These are phyloP conservation scores for Machimus rusticus DNA, from an alignment of 2,888 invertebrate species.

Conservation along the genomic window DNA sequence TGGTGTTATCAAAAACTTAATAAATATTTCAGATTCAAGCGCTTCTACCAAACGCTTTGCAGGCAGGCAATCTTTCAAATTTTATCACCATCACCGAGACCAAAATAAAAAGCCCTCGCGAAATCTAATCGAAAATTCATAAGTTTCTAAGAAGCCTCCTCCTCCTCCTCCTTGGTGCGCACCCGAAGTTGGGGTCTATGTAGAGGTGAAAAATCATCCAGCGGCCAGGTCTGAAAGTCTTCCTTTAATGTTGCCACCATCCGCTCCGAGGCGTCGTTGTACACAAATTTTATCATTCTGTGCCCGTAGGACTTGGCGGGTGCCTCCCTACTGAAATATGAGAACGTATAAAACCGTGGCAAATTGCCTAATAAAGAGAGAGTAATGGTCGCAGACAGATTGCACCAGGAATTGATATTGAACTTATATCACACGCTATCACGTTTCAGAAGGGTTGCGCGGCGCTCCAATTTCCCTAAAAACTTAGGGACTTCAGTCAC, in stretches of 20 bases:
- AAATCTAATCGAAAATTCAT: background rate
- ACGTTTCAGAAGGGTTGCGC: background rate
- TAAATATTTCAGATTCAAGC: background rate
- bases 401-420: background rate
- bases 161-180: background rate
- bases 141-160: background rate
- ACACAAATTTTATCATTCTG: background rate
- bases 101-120: background rate
- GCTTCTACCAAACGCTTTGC: background rate
- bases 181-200: background rate
- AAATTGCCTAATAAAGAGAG: constrained; percentile 10
- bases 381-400: constrained; percentile 2
- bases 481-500: background rate
- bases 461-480: background rate
- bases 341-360: background rate
- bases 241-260: background rate
- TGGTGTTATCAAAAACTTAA: background rate
- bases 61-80: background rate
- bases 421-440: background rate
- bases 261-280: background rate
- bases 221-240: background rate
- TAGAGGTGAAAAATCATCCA: background rate
- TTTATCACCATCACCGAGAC: background rate
- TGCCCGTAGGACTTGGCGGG: background rate
- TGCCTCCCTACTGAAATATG: background rate